Evolutionary conservation across 2,113 vertebrate genomes (phyloP).

Genomic region (Taurulus bubalis): DNA sequence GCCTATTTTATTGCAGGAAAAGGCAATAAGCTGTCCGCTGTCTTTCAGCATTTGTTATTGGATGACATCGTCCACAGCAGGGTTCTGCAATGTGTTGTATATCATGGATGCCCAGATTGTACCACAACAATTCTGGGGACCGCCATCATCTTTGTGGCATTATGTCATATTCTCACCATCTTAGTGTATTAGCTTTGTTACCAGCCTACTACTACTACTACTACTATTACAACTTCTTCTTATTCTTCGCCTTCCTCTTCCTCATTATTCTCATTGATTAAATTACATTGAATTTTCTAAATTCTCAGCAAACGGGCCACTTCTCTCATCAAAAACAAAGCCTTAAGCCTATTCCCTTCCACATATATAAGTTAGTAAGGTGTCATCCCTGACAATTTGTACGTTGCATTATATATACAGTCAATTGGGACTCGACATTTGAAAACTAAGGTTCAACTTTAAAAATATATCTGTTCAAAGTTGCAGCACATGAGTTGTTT

Average conservation of each 20-base stretch:
- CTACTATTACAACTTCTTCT: not conserved
- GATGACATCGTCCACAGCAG: conserved; percentile 26
- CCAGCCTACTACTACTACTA: too few relatives aligned
- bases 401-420: not conserved
- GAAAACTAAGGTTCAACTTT: not conserved
- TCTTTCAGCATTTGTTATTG: conserved; percentile 23
- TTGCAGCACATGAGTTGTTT: not conserved
- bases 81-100: conserved; percentile 16
- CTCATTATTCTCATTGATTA: not conserved
- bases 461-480: not conserved
- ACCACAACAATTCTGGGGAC: not conserved
- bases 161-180: not conserved
- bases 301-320: not conserved
- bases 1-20: conserved; percentile 26
- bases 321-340: conserved; percentile 1
- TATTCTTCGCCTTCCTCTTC: not conserved
- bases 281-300: not conserved
- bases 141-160: not conserved
- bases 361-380: not conserved
- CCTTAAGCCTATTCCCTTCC: not conserved
- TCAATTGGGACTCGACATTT: not conserved
- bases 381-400: not conserved
- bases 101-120: not conserved
- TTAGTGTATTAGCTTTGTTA: not conserved
- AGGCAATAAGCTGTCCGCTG: conserved; percentile 38